Evolutionary conservation across 2,888 invertebrate species (phyloP).

Genomic region (Blastobasis adustella): DNA sequence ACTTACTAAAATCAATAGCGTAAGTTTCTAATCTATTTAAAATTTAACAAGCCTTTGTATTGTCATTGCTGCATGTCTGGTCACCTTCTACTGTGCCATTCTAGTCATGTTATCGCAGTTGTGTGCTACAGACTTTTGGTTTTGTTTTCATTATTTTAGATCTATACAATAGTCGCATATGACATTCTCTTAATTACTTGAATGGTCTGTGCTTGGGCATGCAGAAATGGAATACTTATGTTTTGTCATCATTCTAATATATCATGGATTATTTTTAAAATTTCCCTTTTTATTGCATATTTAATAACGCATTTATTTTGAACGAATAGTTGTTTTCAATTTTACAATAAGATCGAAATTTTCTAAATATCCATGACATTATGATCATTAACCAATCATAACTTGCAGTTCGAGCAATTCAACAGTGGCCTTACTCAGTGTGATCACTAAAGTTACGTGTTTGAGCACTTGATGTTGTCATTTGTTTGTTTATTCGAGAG

Average conservation of each 20-base stretch:
- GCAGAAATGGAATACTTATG: slow-evolving; percentile 66
- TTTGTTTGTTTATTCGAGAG: neutral
- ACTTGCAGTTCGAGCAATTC: slow-evolving; percentile 53
- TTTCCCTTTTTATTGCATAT: no score
- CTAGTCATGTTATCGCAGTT: slow-evolving; percentile 37
- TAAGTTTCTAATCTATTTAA: neutral
- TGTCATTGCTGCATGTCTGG: slow-evolving; percentile 72
- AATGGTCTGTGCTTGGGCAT: slow-evolving; percentile 71
- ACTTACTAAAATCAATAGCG: neutral
- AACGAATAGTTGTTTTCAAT: no score
- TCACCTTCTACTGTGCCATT: slow-evolving; percentile 54
- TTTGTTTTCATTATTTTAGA: slow-evolving; percentile 35
- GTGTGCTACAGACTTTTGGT: slow-evolving; percentile 44
- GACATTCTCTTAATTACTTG: slow-evolving; percentile 42
- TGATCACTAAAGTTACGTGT: no score
- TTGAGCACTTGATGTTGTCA: no score
- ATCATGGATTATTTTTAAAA: slow-evolving; percentile 41
- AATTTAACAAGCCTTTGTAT: slow-evolving; percentile 8
- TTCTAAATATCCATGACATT: slow-evolving; percentile 4
- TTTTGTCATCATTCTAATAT: slow-evolving; percentile 33
- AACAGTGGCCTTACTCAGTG: slow-evolving; percentile 60
- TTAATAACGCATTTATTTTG: no score
- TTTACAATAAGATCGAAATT: neutral
- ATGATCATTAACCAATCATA: slow-evolving; percentile 47
- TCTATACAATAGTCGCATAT: slow-evolving; percentile 49